Conservation (phyloP, 37 sponge, comb jelly and placozoan genomes). For the Haliclona indistincta region DNA sequence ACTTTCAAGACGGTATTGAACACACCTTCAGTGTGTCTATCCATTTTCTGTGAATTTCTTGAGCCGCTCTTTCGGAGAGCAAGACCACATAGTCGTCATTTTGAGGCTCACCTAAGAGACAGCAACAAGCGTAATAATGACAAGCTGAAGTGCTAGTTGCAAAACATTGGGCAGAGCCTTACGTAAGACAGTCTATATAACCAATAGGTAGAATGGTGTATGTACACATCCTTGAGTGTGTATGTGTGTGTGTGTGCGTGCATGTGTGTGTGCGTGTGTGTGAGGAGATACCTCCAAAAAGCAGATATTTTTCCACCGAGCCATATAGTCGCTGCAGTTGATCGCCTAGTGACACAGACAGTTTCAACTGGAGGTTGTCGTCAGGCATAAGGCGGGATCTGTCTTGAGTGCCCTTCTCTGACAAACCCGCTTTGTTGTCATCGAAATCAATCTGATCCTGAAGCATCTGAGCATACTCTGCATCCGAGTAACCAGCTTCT, state of each 20-base stretch:
- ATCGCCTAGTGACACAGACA: constrained; percentile 45
- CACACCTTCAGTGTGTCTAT: constrained; percentile 40
- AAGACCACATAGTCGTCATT: constrained; percentile 63
- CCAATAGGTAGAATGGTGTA: neutral
- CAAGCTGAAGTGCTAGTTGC: neutral
- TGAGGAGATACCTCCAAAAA: constrained; percentile 20
- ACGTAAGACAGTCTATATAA: neutral
- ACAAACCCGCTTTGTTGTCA: neutral
- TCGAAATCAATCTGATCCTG: constrained; percentile 16
- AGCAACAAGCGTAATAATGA: neutral
- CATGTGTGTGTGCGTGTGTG: neutral
- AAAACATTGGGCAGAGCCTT: neutral
- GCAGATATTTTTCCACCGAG: constrained; percentile 27
- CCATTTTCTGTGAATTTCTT: constrained; percentile 51
- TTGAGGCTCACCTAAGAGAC: constrained; percentile 29
- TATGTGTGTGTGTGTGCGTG: neutral
- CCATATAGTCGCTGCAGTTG: constrained; percentile 73
- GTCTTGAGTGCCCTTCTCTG: neutral
- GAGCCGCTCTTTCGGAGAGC: constrained; percentile 64
- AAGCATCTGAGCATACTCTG: constrained; percentile 12
- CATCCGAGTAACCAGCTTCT: neutral
- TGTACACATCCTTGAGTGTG: constrained; percentile 2
- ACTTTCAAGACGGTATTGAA: neutral
- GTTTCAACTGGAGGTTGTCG: constrained; percentile 48
- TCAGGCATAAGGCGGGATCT: neutral